A percentile compares a stretch with the other conserved stretches of the same genome.
phyloP scores from a whole-genome alignment of 2,797 vertebrate species.

The Sibirionetta formosa region DNA sequence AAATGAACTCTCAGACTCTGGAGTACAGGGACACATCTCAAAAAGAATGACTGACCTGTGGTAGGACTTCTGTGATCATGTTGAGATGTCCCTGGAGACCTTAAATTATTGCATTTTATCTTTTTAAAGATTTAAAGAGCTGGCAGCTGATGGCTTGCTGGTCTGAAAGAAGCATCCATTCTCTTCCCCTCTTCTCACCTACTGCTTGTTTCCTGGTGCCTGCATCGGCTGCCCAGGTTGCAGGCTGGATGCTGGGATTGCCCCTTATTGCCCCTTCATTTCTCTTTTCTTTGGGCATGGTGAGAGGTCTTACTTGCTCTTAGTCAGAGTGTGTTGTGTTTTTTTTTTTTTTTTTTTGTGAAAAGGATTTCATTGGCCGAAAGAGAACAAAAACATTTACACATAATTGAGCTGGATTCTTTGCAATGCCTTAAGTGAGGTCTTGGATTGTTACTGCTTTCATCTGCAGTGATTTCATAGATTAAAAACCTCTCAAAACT shows the following conservation, averaged over 20 bases:
- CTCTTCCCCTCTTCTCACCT: background rate
- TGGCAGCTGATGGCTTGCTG: background rate
- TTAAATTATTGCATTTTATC: background rate
- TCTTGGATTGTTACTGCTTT: slow-evolving; percentile 42
- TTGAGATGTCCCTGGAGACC: background rate
- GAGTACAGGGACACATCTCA: background rate
- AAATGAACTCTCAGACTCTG: background rate
- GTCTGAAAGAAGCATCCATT: background rate
- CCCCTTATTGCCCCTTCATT: background rate
- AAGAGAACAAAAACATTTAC: slow-evolving; percentile 12
- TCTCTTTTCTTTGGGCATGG: background rate
- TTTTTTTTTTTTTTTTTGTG: background rate
- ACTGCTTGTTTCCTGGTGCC: background rate
- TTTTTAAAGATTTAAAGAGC: background rate
- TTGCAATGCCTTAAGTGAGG: slow-evolving; percentile 7
- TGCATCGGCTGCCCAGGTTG: background rate
- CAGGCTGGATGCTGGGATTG: background rate
- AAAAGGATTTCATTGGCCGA: slow-evolving; percentile 6
- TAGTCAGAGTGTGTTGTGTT: background rate
- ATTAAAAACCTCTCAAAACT: slow-evolving; percentile 27
- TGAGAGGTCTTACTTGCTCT: background rate
- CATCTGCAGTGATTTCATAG: slow-evolving; percentile 31
- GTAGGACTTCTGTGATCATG: background rate
- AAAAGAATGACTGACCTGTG: background rate
- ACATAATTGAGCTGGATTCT: slow-evolving; percentile 34